phyloP scores from a whole-genome alignment of 2,797 vertebrate species.

The Melanotaenia nigrans region DNA sequence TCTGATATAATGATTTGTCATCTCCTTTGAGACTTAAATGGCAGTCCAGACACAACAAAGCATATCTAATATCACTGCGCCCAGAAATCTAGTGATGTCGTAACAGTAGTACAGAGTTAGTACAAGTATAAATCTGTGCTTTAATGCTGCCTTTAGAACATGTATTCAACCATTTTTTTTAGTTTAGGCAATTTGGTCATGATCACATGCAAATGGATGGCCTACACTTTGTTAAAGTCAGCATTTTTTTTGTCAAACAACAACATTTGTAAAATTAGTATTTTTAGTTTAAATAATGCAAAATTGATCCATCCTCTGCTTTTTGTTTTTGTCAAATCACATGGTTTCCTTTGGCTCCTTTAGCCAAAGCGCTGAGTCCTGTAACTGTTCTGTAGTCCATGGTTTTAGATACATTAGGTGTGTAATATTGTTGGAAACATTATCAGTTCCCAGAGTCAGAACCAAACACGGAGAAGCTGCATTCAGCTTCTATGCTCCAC shows the following conservation, averaged over 20 bases:
- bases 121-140: neutral
- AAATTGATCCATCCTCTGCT: neutral
- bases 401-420: neutral
- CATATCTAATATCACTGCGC: neutral
- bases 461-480: too few relatives aligned
- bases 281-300: neutral
- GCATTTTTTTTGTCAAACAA: neutral
- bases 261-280: neutral
- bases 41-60: neutral
- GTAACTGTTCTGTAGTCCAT: neutral
- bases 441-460: too few relatives aligned
- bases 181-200: neutral
- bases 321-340: neutral
- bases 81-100: neutral
- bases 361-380: neutral
- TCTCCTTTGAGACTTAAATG: slow-evolving; percentile 30
- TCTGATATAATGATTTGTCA: slow-evolving; percentile 61
- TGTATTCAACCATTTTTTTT: neutral
- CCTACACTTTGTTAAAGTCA: too few relatives aligned
- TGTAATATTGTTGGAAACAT: too few relatives aligned
- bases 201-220: too few relatives aligned
- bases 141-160: neutral
- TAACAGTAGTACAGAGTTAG: neutral
- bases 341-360: neutral
- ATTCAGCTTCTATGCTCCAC: too few relatives aligned